Evolutionary conservation across 2,113 vertebrate species (phyloP).

Genomic region (Dolichallabes microphthalmus): DNA sequence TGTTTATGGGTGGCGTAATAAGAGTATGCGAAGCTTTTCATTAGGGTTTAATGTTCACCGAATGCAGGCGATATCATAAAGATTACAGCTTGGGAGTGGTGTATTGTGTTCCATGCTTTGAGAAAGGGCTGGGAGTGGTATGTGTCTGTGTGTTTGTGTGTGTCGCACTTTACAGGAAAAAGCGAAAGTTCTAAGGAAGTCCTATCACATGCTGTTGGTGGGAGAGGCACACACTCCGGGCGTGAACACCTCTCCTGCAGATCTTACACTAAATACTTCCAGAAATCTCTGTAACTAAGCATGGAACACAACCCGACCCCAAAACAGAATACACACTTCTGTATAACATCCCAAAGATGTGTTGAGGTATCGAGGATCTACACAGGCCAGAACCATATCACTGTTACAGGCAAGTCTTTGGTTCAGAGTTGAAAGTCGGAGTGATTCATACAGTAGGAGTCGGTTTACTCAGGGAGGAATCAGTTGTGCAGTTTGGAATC

Average conservation of each 20-base stretch:
- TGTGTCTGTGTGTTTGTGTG: conserved; percentile 34
- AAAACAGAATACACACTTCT: neutral
- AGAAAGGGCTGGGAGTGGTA: conserved; percentile 14
- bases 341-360: neutral
- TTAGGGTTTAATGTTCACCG: neutral
- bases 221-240: conserved; percentile 7
- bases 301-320: neutral
- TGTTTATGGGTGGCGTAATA: neutral
- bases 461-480: neutral
- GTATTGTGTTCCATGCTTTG: conserved; percentile 5
- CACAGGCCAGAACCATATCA: neutral
- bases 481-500: neutral
- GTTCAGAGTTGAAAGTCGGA: neutral
- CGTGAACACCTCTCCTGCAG: conserved; percentile 2
- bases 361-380: neutral
- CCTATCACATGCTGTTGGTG: conserved; percentile 30
- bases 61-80: conserved; percentile 6
- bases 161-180: conserved; percentile 23
- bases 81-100: conserved; percentile 34
- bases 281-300: too few species aligned
- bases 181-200: conserved; percentile 36
- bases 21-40: neutral
- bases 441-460: neutral
- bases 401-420: neutral
- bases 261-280: neutral